A percentile compares a stretch with the other conserved stretches of the same genome.
Evolutionary conservation across 2,113 vertebrate species (phyloP).

Genomic region (Tachuris rubrigastra): DNA sequence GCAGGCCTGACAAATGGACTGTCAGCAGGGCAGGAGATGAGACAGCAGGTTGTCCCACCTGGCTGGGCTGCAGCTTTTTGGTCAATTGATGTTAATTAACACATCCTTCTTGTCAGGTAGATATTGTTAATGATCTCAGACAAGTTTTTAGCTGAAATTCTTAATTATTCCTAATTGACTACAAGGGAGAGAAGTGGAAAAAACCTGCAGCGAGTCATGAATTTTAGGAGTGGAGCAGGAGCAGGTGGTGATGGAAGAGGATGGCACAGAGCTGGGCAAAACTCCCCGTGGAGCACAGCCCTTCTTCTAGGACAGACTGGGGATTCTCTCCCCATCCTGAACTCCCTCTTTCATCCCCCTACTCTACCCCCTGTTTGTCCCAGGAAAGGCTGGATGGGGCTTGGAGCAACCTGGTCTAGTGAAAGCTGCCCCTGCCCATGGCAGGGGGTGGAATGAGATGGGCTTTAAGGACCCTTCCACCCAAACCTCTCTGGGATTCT

Average conservation of each 20-base stretch:
- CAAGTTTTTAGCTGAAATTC: conserved; percentile 39
- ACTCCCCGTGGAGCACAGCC: not conserved
- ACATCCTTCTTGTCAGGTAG: conserved; percentile 24
- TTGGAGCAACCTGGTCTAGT: not conserved
- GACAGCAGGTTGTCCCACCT: not conserved
- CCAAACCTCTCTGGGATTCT: not conserved
- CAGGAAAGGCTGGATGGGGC: not conserved
- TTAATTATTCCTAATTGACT: conserved; percentile 57
- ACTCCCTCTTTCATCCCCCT: not conserved
- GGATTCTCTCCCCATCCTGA: not conserved
- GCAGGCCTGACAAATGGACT: not conserved
- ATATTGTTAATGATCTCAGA: not conserved
- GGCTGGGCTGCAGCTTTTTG: not conserved
- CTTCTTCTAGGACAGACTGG: not conserved
- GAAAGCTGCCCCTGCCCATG: not conserved
- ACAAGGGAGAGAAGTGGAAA: not conserved
- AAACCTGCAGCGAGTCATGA: fast-evolving
- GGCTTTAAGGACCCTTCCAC: not conserved
- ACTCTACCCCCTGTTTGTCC: not conserved
- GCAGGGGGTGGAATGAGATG: not conserved
- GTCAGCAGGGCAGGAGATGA: not conserved
- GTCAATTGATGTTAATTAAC: conserved; percentile 51
- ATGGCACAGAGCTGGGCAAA: not conserved
- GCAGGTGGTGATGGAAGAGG: not conserved
- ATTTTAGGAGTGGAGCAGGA: not conserved